These are phyloP conservation scores for Megalops cyprinoides DNA, from an alignment of 2,797 vertebrate genomes.

Conservation along the genomic window DNA sequence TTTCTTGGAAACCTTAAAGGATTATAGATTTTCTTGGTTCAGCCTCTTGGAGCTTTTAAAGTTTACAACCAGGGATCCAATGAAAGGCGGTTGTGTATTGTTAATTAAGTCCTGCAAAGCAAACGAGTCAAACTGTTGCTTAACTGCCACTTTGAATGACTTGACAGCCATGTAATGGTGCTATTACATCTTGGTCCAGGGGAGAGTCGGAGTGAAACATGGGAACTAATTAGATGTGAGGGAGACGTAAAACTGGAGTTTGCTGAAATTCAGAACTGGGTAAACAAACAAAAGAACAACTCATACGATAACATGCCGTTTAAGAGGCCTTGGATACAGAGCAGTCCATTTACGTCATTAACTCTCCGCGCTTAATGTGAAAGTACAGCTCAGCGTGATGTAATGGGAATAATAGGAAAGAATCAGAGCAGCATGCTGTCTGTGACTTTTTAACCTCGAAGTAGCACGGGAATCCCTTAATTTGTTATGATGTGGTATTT, in stretches of 20 bases:
- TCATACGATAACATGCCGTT: constrained; percentile 56
- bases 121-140: constrained; percentile 66
- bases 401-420: constrained; percentile 54
- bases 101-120: constrained; percentile 72
- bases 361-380: constrained; percentile 53
- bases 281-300: constrained; percentile 71
- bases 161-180: constrained; percentile 42
- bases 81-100: constrained; percentile 72
- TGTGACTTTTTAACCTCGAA: constrained; percentile 55
- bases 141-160: constrained; percentile 60
- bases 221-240: constrained; percentile 63
- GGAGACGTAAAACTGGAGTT: constrained; percentile 61
- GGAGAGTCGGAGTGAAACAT: constrained; percentile 36
- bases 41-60: constrained; percentile 64
- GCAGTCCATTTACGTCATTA: constrained; percentile 61
- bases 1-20: constrained; percentile 61
- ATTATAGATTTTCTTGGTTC: constrained; percentile 56
- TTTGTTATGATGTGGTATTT: constrained; percentile 39
- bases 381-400: constrained; percentile 56
- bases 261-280: constrained; percentile 59
- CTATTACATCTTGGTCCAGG: constrained; percentile 40
- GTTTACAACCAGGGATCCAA: constrained; percentile 57
- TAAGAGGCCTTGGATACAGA: constrained; percentile 58
- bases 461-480: constrained; percentile 21
- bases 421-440: constrained; percentile 41